Evolutionary conservation across 2,113 vertebrate species (phyloP).

Genomic region (Mungos mungo): DNA sequence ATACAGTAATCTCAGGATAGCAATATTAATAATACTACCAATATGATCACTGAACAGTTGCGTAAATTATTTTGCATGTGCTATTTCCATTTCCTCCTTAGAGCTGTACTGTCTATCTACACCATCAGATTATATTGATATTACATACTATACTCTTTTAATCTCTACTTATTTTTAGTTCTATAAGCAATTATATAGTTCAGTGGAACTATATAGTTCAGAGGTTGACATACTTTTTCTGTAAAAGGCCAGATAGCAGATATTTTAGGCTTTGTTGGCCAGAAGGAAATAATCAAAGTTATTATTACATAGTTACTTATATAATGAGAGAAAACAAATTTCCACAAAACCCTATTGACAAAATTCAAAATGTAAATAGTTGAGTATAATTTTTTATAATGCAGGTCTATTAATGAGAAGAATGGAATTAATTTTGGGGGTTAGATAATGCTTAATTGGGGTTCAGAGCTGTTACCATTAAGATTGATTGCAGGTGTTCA

Average conservation of each 20-base stretch:
- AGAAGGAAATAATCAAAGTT: background rate
- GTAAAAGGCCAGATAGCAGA: background rate
- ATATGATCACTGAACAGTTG: background rate
- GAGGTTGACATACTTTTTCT: background rate
- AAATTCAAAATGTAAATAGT: background rate
- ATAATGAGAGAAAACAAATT: slow-evolving; percentile 9
- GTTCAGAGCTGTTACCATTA: background rate
- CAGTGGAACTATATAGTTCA: background rate
- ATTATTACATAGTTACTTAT: background rate
- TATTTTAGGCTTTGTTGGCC: background rate
- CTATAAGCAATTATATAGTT: background rate
- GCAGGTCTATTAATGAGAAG: background rate
- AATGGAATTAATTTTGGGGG: slow-evolving; percentile 23
- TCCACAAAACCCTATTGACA: background rate
- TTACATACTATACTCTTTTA: background rate
- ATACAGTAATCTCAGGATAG: background rate
- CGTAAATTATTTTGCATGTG: background rate
- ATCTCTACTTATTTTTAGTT: background rate
- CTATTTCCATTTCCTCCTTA: background rate
- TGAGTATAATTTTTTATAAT: background rate
- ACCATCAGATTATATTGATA: background rate
- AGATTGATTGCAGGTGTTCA: background rate
- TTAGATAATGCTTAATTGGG: background rate
- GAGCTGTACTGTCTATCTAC: background rate
- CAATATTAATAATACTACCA: background rate